Base-by-base conservation (phyloP, 2,888 invertebrate genomes). In the Acanthacorydalis orientalis region DNA sequence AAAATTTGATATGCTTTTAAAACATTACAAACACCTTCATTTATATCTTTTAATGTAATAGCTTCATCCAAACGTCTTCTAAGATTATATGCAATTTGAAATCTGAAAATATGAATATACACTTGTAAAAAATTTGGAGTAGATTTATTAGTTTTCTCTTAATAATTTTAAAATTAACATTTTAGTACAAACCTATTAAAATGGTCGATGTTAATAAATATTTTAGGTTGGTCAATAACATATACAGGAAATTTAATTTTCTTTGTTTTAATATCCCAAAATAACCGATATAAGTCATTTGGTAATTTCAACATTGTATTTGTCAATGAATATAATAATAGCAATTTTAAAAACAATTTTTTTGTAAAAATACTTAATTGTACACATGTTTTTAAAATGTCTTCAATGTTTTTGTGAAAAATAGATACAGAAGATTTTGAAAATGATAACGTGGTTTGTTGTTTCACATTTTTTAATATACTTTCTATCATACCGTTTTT, bases 321-420 rank as follows among this genome's bases (percentile, higher is more conserved):
- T 16, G 57, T 55, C 44, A 59, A 60, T 31, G 59, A 58, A 44
- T 56, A 60, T 38, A 62, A 50, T 12, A 60, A 40, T 53, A 56
- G 61, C 9, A 54, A 44, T 47, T 57, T 55, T 47, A 55, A 50
- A 31, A 64, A 55, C 8, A 55, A 49, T 8, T 57, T 51, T 38
- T 48, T 48, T 12, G 59, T 49, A 12, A 48, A 43, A 12, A 53
- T 46, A 31, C 52, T 55, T 9, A 64, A 48, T 51, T 57, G 59
- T 6, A 62, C 48, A 43, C 57, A 56, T 15, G 49, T 49, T 12
- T 61, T 62, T 52, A 63, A 51, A 52, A 54, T 53, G 15, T 57
- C 45, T 37, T 48, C 44, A 39, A 60, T 54, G 38, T 52, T 51
- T 10, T 57, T 54, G 48, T 53, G 51, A 16, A 63, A 52, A 15